Base-by-base conservation (phyloP, 1,140 invertebrate genomes). In the Drosophila sproati region DNA sequence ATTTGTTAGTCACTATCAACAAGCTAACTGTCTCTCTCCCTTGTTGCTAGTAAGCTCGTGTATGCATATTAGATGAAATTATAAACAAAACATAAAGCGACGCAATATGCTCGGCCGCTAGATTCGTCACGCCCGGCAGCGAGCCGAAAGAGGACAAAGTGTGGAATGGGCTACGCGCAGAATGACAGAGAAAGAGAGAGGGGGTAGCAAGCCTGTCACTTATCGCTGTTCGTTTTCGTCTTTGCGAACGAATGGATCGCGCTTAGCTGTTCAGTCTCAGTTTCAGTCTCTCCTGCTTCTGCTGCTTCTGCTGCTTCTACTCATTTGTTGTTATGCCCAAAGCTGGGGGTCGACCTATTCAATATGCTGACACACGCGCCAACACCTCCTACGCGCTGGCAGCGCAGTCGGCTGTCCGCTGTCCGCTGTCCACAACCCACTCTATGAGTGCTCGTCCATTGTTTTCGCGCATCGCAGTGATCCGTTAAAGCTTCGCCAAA, bases 341-440 rank as follows among this genome's bases (percentile, higher is more conserved):
- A 88, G 70, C 77, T 83, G 80, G 80, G 79, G 83, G 69, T 88
- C 83, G 83, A 87, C 80, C 83, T 88, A 88, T 87, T 87, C 83
- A 87, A 88, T 88, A 88, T 87, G 80, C 83, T 82, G 85, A 83
- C 83, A 88, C 85, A 89, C 83, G 83, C 83, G 83, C 85, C 83
- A 89, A 89, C 83, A 89, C 83, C 83, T 89, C 83, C 83, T 88
- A 88, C 83, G 80, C 61, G 56, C 20, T 47, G 52, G 59, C 73
- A 68, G 75, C 74, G 69, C 52, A 47, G 77, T 45, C 50, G 60
- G 47, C 43, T 29, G 20, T 20, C 20, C 59, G 62, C 62, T 29
- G 57, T 54, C 43, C 64, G 41, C 47, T 35, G 50, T 48, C 35
- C 20, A 61, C 74, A 57, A 45, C 82, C 82, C 82, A 86, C 82